Evolutionary conservation across 2,888 invertebrate species (phyloP).

Genomic region (Rotaria socialis): DNA sequence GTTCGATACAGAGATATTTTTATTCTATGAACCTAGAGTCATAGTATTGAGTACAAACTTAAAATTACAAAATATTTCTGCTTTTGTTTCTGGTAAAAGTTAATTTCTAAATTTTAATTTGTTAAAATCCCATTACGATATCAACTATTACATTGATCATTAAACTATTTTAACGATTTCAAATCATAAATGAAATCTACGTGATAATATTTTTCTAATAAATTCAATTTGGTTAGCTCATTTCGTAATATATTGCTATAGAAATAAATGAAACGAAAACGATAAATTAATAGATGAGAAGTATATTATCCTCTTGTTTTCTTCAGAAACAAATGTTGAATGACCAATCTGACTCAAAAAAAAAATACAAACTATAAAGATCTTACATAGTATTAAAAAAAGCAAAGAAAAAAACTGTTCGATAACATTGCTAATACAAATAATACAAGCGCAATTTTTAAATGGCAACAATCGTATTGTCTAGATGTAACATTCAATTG

Average conservation of each 20-base stretch:
- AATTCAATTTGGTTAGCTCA: not conserved
- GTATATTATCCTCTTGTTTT: not conserved
- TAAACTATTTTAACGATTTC: too few relatives aligned
- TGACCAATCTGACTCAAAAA: not conserved
- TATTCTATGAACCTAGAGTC: too few relatives aligned
- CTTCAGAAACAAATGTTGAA: not conserved
- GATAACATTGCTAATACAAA: not conserved
- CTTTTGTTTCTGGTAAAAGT: too few relatives aligned
- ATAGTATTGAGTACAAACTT: too few relatives aligned
- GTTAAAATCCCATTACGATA: too few relatives aligned
- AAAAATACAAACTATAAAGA: not conserved
- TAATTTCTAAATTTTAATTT: too few relatives aligned
- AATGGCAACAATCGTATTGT: not conserved
- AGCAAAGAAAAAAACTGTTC: not conserved
- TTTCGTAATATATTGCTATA: not conserved
- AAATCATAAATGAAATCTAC: too few relatives aligned
- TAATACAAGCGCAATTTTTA: not conserved
- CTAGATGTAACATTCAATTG: conserved; percentile 13
- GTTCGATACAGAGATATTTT: too few relatives aligned
- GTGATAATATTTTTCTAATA: too few relatives aligned
- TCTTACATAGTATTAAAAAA: not conserved
- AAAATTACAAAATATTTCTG: too few relatives aligned
- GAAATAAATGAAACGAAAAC: not conserved
- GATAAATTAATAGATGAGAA: not conserved
- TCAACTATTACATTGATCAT: too few relatives aligned